Evolutionary conservation across 2,797 vertebrate species (phyloP).

Genomic region (Poeciliopsis gracilis): DNA sequence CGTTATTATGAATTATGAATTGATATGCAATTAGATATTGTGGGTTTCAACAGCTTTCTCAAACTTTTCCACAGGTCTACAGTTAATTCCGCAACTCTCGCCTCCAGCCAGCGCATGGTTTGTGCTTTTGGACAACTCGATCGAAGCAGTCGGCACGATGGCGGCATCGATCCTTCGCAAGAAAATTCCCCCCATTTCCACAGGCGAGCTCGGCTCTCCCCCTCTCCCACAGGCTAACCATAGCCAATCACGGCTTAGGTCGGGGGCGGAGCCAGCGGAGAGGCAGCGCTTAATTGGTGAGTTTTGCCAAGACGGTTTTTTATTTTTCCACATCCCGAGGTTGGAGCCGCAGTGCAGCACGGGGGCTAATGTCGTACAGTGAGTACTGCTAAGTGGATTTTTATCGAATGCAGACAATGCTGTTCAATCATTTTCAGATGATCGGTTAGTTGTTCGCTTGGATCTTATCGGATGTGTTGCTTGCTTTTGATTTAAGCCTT

Average conservation of each 20-base stretch:
- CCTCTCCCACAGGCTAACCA: slow-evolving; percentile 83
- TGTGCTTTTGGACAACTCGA: slow-evolving; percentile 77
- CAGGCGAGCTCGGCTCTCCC: slow-evolving; percentile 79
- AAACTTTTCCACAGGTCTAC: slow-evolving; percentile 69
- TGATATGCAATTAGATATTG: neutral
- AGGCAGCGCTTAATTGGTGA: slow-evolving; percentile 86
- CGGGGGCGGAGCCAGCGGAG: slow-evolving; percentile 81
- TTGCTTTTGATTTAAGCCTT: slow-evolving; percentile 37
- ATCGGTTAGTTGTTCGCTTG: slow-evolving; percentile 80
- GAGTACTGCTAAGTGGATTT: slow-evolving; percentile 86
- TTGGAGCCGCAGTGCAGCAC: slow-evolving; percentile 87
- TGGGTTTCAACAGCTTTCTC: neutral
- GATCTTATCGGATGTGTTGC: slow-evolving; percentile 64
- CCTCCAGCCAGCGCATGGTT: slow-evolving; percentile 61
- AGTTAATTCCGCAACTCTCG: slow-evolving; percentile 61
- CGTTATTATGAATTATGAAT: neutral
- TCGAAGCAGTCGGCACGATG: slow-evolving; percentile 79
- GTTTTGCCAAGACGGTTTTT: slow-evolving; percentile 83
- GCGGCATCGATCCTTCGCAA: slow-evolving; percentile 82
- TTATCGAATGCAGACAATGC: slow-evolving; percentile 81
- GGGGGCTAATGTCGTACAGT: slow-evolving; percentile 87
- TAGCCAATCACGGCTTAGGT: slow-evolving; percentile 78
- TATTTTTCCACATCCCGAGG: slow-evolving; percentile 86
- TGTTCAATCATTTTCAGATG: slow-evolving; percentile 83
- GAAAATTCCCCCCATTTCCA: slow-evolving; percentile 83